Base-by-base conservation (phyloP, 1,140 invertebrate species). In the Drosophila murphyi region DNA sequence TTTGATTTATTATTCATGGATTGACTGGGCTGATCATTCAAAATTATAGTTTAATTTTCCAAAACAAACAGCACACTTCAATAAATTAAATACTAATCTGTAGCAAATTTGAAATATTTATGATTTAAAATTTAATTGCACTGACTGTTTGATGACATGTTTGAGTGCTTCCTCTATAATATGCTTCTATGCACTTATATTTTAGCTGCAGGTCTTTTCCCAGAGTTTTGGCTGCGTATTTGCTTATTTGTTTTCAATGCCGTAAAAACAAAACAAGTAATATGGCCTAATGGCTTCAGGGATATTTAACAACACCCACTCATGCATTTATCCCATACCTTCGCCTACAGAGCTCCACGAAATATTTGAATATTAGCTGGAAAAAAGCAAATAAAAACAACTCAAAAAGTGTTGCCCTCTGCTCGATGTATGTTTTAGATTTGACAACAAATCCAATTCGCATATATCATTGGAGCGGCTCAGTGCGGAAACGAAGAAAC, bases 361-460 rank as follows among this genome's bases (percentile, higher is more conserved):
- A 31, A 43, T 12, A 35, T 60, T 52, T 34, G 10, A 52, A 34
- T 52, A 52, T 34, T n/a, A 52, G 50, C 8, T 51, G 29, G 8
- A n/a, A 51, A 51, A 31, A 51, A 5, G 8, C 10, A 51, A 51
- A 31, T 32, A 5, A 50, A 43, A 7, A 43, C 29, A 20, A 41
- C 47, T 43, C 3, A 5, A 57, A 35, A 8, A 20, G 10, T 20
- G 32, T 6, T 54, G 2, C 12, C 37, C 67, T 5, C 4, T 6
- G 4, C n/a, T 34, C 34, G 3, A 34, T 34, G 5, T 39, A 56
- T 32, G 55, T 41, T 56, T 39, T 12, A 3, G 10, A 20, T 28
- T 35, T 39, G 35, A 56, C 29, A 34, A 57, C 41, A 73, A 68
- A 61, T 55, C 50, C 28, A 68, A 60, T 41, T 8, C 8, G 37